Conservation (phyloP, 2,797 vertebrate genomes). For the Lophius americanus region DNA sequence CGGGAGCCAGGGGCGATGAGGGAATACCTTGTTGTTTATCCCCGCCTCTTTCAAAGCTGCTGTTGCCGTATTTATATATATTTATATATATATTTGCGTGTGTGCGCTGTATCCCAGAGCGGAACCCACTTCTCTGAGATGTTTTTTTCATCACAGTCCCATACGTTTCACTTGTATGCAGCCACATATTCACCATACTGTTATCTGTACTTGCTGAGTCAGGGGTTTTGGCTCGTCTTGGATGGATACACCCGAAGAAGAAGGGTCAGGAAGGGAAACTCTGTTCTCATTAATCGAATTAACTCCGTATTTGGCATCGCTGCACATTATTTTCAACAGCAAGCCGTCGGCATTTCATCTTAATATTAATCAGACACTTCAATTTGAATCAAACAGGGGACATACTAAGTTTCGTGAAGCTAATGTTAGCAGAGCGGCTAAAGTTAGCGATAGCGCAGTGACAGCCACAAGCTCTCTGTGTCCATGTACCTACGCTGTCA, state of each 20-base stretch:
- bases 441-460: too few species aligned
- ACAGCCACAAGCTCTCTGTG: too few species aligned
- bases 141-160: background rate
- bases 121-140: background rate
- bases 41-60: constrained; percentile 20
- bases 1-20: constrained; percentile 58
- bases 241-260: constrained; percentile 42
- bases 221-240: constrained; percentile 4
- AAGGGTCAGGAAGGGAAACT: constrained; percentile 30
- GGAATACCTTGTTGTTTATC: constrained; percentile 63
- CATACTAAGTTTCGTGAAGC: too few species aligned
- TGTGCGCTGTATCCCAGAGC: background rate
- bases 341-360: background rate
- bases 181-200: background rate
- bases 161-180: background rate
- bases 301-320: constrained; percentile 18
- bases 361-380: too few species aligned
- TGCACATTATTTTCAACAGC: constrained; percentile 44
- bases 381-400: too few species aligned
- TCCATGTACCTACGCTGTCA: too few species aligned
- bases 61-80: constrained; percentile 27
- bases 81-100: background rate
- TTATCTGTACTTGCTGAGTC: constrained; percentile 6
- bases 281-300: constrained; percentile 57
- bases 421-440: too few species aligned